Evolutionary conservation across 2,888 invertebrate genomes (phyloP), one percentile per base, ranked within the genome.

Genomic region (Sesamia inferens): DNA sequence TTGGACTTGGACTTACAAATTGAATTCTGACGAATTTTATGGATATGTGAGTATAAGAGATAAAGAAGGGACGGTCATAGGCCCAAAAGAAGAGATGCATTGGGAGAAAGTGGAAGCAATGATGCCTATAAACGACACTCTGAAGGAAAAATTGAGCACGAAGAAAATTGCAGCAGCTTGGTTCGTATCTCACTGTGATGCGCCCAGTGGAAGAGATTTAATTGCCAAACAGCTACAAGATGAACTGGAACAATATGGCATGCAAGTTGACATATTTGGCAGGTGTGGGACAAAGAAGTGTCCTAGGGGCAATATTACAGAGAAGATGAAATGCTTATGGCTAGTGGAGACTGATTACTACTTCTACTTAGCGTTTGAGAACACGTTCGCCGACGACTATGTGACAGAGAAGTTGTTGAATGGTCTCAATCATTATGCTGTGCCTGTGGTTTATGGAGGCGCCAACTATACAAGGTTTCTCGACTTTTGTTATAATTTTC

Each of bases 311-410:
- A 79, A 39, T 47, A 79, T 47, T 1, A 31, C 31, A 31, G 3
- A 31, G 31, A 31, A 31, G 68, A 24, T 48, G 16, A 57, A 80
- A 72, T 93, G 93, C 68, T 78, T 89, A 31, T 79, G 85, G 44
- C 82, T 88, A 57, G 74, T 94, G 11, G 83, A 90, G 68, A 86
- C 71, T 7, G 88, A 91, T 64, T 94, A 94, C 76, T 93, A 90
- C 79, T 94, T 94, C 74, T 94, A 94, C 82, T 87, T 94, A 24
- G 87, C 94, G 0, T 93, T 94, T 66, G 94, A 94, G 73, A 94
- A 94, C 74, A 91, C 94, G 0, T 90, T 93, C 16, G 88, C 88
- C 57, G 90, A 91, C 54, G 94, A 94, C 79, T 94, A 94, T 67
- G 94, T 94, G 0, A 94, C 95, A 3, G 95, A 95, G 80, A 95